phyloP scores from a whole-genome alignment of 2,888 invertebrate genomes.

The Acanthococcus lagerstroemiae region DNA sequence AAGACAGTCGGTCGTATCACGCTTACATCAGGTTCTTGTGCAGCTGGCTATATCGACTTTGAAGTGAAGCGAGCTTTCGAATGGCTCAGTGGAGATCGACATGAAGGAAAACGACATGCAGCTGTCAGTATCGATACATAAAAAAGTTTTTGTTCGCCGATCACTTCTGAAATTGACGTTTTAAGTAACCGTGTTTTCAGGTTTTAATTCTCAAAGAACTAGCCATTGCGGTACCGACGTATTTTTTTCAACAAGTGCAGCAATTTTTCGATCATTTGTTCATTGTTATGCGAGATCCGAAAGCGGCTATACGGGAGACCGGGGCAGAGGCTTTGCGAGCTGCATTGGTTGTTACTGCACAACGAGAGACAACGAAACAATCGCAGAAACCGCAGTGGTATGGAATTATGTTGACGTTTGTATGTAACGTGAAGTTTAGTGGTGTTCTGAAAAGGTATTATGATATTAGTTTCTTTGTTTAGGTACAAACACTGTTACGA shows the following conservation, averaged over 20 bases:
- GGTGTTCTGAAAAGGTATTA: neutral
- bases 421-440: neutral
- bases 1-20: constrained; percentile 90
- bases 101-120: constrained; percentile 83
- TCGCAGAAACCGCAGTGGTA: constrained; percentile 78
- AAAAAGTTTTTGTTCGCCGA: neutral
- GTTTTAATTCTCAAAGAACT: constrained; percentile 82
- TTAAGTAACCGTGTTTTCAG: constrained; percentile 36
- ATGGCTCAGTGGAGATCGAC: constrained; percentile 81
- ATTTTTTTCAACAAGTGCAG: constrained; percentile 90
- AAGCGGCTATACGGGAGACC: constrained; percentile 80
- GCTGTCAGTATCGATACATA: constrained; percentile 64
- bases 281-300: constrained; percentile 81
- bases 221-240: constrained; percentile 90
- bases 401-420: neutral
- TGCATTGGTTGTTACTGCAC: constrained; percentile 87
- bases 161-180: neutral
- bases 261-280: constrained; percentile 90
- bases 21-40: constrained; percentile 80
- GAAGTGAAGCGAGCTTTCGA: constrained; percentile 93
- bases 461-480: constrained; percentile 16
- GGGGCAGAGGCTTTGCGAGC: constrained; percentile 91
- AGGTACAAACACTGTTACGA: constrained; percentile 83
- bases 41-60: constrained; percentile 95
- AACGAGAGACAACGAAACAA: constrained; percentile 90